These are phyloP conservation scores for Ptyas mucosa DNA, from an alignment of 2,113 vertebrate species.

Conservation along the genomic window DNA sequence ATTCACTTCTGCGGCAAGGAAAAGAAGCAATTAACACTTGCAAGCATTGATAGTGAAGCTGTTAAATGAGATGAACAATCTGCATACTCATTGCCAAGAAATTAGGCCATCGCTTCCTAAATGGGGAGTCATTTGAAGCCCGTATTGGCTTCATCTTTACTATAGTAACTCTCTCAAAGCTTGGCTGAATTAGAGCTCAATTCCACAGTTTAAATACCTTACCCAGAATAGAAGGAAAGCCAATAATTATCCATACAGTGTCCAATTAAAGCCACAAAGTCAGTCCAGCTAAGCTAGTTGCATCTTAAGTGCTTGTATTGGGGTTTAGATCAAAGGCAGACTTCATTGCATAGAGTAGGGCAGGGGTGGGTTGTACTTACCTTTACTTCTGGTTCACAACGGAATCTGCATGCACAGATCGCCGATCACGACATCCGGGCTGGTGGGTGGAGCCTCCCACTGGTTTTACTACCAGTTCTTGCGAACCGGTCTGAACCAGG, in stretches of 20 bases:
- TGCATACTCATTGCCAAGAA: not conserved
- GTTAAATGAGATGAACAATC: not conserved
- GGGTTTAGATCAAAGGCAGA: not conserved
- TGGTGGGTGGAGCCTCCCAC: too few species aligned
- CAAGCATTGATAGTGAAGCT: not conserved
- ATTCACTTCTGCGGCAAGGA: not conserved
- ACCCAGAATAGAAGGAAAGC: not conserved
- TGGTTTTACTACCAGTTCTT: too few species aligned
- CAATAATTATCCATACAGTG: not conserved
- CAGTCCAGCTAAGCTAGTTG: not conserved
- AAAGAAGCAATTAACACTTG: not conserved
- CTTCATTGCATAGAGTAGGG: not conserved
- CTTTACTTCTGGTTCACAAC: too few species aligned
- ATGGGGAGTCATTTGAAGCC: not conserved
- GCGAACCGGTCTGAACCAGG: too few species aligned
- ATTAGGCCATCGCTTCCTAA: not conserved
- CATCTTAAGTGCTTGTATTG: not conserved
- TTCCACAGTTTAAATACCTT: not conserved
- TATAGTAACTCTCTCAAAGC: not conserved
- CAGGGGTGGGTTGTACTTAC: too few species aligned
- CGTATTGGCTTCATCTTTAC: not conserved
- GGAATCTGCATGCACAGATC: too few species aligned
- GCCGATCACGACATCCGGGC: too few species aligned
- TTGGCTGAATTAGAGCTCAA: not conserved
- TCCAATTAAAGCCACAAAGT: not conserved